phyloP scores from a whole-genome alignment of 1,140 invertebrate species.

The Ceratosolen solmsi region DNA sequence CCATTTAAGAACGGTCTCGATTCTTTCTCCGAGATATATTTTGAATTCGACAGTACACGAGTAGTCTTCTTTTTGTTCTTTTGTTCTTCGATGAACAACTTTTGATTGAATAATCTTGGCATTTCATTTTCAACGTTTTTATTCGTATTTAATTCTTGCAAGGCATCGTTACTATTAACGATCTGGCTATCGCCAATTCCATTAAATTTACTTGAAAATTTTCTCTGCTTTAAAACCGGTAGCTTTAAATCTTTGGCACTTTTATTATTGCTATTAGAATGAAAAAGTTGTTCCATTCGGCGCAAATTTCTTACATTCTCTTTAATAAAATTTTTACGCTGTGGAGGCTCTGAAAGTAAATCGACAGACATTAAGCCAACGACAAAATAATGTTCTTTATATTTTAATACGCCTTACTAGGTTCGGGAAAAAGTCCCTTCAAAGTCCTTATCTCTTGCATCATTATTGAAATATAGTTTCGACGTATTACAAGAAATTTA shows the following conservation, averaged over 20 bases:
- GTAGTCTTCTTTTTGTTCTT: conserved; percentile 52
- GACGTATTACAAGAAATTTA: not conserved
- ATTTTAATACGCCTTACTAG: conserved; percentile 61
- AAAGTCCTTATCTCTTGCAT: conserved; percentile 61
- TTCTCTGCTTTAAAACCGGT: conserved; percentile 51
- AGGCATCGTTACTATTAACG: not conserved
- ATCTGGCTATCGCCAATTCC: not conserved
- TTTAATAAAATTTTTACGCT: conserved; percentile 69
- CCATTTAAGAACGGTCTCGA: conserved; percentile 33
- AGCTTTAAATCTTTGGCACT: conserved; percentile 56
- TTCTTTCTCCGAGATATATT: conserved; percentile 37
- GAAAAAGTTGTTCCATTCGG: conserved; percentile 64
- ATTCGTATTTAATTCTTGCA: conserved; percentile 43
- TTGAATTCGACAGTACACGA: conserved; percentile 39
- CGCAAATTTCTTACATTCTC: conserved; percentile 70
- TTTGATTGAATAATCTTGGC: conserved; percentile 33
- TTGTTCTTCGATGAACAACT: conserved; percentile 8
- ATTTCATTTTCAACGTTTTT: conserved; percentile 46
- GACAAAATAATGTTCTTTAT: conserved; percentile 5
- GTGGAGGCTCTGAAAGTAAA: conserved; percentile 61
- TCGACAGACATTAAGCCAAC: conserved; percentile 2
- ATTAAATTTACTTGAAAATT: conserved; percentile 28
- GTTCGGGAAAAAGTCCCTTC: conserved; percentile 67
- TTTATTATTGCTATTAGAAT: conserved; percentile 54
- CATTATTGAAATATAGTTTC: conserved; percentile 20